These are phyloP conservation scores for Pangasianodon gigas DNA, from an alignment of 2,113 vertebrate species.

Conservation along the genomic window DNA sequence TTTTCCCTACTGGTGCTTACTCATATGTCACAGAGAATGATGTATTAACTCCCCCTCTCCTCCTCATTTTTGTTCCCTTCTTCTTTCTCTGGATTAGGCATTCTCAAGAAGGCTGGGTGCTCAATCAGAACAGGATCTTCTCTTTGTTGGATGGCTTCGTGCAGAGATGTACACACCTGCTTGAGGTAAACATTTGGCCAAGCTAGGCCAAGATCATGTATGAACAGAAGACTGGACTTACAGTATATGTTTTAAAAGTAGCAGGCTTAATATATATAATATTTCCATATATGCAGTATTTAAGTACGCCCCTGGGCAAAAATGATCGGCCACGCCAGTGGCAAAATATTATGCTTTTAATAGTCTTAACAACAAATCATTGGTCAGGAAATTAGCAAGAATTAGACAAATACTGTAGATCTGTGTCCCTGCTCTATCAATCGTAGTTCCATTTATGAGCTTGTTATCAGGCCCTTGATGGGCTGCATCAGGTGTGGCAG, in stretches of 20 bases:
- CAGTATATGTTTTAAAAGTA: not conserved
- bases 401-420: too few relatives aligned
- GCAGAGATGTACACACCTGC: conserved; percentile 80
- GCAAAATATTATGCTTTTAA: too few relatives aligned
- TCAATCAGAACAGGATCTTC: conserved; percentile 80
- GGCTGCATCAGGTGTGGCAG: too few relatives aligned
- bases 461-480: too few relatives aligned
- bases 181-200: conserved; percentile 74
- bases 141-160: conserved; percentile 81
- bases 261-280: not conserved
- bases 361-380: too few relatives aligned
- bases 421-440: too few relatives aligned
- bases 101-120: conserved; percentile 73
- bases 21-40: conserved; percentile 17
- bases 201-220: not conserved
- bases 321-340: too few relatives aligned
- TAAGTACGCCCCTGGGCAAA: too few relatives aligned
- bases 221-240: not conserved
- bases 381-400: too few relatives aligned
- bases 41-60: conserved; percentile 25
- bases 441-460: too few relatives aligned
- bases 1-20: conserved; percentile 29
- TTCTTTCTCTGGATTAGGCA: conserved; percentile 64
- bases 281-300: not conserved
- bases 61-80: conserved; percentile 34